Percentiles rank a stretch among this genome's conserved stretches.
Conservation (phyloP, 2,797 vertebrate species). For the Micromesistius poutassou region DNA sequence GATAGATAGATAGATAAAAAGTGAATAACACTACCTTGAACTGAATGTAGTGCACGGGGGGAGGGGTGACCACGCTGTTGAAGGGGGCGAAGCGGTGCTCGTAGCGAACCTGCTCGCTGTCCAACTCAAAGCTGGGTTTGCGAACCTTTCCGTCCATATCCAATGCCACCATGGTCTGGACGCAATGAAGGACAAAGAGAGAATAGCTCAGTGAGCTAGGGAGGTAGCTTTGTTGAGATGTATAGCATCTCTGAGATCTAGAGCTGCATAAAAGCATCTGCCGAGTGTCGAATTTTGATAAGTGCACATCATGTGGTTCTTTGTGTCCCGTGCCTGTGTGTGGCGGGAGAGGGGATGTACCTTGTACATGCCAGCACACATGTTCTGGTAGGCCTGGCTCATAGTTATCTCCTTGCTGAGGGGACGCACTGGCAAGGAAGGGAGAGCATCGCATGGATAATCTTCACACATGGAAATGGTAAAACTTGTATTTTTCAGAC, state of each 20-base stretch:
- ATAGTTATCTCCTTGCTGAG: slow-evolving; percentile 96
- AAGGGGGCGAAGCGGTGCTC: slow-evolving; percentile 98
- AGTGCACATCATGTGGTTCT: background rate
- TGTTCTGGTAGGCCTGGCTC: slow-evolving; percentile 99
- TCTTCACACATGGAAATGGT: background rate
- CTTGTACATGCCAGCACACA: slow-evolving; percentile 99
- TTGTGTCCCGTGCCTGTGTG: no score
- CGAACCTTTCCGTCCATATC: slow-evolving; percentile 98
- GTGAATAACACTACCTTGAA: slow-evolving; percentile 87
- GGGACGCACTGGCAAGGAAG: slow-evolving; percentile 83
- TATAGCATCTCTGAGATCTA: no score
- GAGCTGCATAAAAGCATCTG: no score
- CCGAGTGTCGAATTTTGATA: background rate
- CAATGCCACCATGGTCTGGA: slow-evolving; percentile 95
- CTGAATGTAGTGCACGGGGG: slow-evolving; percentile 95
- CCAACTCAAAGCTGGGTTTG: slow-evolving; percentile 96
- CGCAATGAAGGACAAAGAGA: slow-evolving; percentile 5
- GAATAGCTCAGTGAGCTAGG: no score
- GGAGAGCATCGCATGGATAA: background rate
- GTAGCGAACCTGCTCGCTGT: slow-evolving; percentile 97
- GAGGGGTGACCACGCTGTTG: slow-evolving; percentile 97
- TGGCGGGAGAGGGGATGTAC: slow-evolving; percentile 52
- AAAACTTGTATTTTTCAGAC: background rate
- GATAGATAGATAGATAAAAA: no score
- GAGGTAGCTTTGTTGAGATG: no score